Conservation (phyloP, 2,113 vertebrate species). For the Saimiri boliviensis region DNA sequence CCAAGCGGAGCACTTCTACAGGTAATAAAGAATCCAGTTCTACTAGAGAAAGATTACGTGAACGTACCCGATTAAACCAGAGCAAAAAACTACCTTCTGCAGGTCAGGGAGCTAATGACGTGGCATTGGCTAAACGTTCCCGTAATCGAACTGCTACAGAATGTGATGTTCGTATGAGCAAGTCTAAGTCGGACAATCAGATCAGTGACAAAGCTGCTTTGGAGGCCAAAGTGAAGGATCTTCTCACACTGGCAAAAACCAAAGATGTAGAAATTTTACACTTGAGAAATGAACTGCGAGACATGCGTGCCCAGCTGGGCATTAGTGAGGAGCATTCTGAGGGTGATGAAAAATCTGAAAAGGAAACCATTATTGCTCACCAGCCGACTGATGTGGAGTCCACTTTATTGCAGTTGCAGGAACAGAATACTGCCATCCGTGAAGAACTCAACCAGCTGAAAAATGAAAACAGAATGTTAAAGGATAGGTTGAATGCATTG, state of each 20-base stretch:
- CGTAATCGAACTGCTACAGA: slow-evolving; percentile 87
- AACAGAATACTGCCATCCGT: slow-evolving; percentile 94
- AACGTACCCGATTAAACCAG: slow-evolving; percentile 88
- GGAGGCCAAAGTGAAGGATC: slow-evolving; percentile 94
- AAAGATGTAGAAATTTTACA: slow-evolving; percentile 96
- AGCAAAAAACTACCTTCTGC: slow-evolving; percentile 89
- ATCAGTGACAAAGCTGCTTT: slow-evolving; percentile 94
- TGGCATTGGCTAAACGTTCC: slow-evolving; percentile 87
- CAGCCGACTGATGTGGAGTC: slow-evolving; percentile 93
- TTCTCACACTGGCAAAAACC: slow-evolving; percentile 92
- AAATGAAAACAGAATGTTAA: slow-evolving; percentile 96
- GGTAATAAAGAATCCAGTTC: slow-evolving; percentile 91
- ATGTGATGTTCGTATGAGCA: slow-evolving; percentile 92
- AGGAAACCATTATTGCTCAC: slow-evolving; percentile 84
- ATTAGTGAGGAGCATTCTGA: slow-evolving; percentile 81
- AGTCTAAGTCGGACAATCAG: slow-evolving; percentile 95
- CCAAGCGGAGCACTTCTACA: slow-evolving; percentile 88
- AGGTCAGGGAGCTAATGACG: slow-evolving; percentile 80
- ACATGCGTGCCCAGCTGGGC: slow-evolving; percentile 93
- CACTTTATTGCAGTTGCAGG: slow-evolving; percentile 91
- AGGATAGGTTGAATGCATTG: slow-evolving; percentile 94
- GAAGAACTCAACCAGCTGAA: slow-evolving; percentile 95
- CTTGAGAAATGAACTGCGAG: slow-evolving; percentile 91
- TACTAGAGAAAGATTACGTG: slow-evolving; percentile 90
- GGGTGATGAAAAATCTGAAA: slow-evolving; percentile 84